Evolutionary conservation across 2,113 vertebrate genomes (phyloP).

Genomic region (Tragelaphus imberbis): DNA sequence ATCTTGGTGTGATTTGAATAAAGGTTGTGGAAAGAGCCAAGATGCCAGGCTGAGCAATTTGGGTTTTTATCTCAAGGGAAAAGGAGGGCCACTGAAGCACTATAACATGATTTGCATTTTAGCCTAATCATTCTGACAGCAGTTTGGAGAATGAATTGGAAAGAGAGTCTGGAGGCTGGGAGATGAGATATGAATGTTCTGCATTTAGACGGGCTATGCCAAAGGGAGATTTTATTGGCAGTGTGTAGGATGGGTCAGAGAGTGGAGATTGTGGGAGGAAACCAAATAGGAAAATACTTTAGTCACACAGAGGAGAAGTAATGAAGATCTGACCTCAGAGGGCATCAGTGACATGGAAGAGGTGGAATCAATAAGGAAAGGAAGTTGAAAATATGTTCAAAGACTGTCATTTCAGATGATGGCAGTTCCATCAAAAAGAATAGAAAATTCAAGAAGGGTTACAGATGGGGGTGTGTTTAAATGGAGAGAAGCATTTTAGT

Average conservation of each 20-base stretch:
- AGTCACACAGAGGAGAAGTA: neutral
- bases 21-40: neutral
- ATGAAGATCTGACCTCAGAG: neutral
- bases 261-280: neutral
- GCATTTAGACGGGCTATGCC: neutral
- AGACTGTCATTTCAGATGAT: neutral
- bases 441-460: neutral
- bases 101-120: conserved; percentile 4
- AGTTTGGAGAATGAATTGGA: neutral
- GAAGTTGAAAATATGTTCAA: neutral
- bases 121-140: neutral
- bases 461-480: neutral
- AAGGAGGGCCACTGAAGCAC: neutral
- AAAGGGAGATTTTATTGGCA: neutral
- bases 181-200: neutral
- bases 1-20: conserved; percentile 16
- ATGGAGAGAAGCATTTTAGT: neutral
- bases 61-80: neutral
- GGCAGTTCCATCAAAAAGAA: neutral
- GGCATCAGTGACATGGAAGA: neutral
- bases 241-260: neutral
- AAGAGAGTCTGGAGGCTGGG: neutral
- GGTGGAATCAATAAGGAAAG: neutral
- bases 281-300: neutral
- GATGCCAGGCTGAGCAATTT: neutral